phyloP scores from a whole-genome alignment of 2,888 invertebrate genomes.

The Dusona sp. region DNA sequence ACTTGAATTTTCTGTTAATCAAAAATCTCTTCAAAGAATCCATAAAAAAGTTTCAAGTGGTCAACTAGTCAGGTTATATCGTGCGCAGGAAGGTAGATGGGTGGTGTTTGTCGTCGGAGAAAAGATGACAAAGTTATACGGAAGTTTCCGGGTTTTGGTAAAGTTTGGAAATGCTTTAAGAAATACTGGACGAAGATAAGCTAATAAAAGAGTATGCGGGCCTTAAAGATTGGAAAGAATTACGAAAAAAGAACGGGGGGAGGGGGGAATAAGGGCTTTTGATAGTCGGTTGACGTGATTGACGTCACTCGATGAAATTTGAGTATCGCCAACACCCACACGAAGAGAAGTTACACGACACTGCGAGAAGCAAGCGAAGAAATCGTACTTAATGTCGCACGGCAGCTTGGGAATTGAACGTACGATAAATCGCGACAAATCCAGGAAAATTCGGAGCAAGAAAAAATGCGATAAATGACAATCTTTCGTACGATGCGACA shows the following conservation, averaged over 20 bases:
- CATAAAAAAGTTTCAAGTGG: not conserved
- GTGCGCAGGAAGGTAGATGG: not conserved
- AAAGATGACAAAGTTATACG: not conserved
- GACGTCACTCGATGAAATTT: conserved; percentile 6
- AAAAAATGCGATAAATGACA: conserved; percentile 1
- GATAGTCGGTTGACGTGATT: not conserved
- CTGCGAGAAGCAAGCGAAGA: not conserved
- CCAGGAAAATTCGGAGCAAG: not conserved
- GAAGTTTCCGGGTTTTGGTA: not conserved
- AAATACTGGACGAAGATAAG: not conserved
- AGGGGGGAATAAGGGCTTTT: not conserved
- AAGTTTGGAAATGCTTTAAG: not conserved
- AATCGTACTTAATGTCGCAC: not conserved
- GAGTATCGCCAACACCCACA: not conserved
- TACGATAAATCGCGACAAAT: conserved; percentile 1
- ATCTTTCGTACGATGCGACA: not conserved
- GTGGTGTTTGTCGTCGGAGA: not conserved
- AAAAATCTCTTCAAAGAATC: not conserved
- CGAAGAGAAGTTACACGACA: not conserved
- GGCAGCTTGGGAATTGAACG: not conserved
- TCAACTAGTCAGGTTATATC: not conserved
- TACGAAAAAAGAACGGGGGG: not conserved
- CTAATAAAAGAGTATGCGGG: not conserved
- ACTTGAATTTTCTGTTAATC: not conserved
- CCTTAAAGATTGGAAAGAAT: not conserved